phyloP scores from a whole-genome alignment of 2,113 vertebrate species.

The Myrmecophaga tridactyla region DNA sequence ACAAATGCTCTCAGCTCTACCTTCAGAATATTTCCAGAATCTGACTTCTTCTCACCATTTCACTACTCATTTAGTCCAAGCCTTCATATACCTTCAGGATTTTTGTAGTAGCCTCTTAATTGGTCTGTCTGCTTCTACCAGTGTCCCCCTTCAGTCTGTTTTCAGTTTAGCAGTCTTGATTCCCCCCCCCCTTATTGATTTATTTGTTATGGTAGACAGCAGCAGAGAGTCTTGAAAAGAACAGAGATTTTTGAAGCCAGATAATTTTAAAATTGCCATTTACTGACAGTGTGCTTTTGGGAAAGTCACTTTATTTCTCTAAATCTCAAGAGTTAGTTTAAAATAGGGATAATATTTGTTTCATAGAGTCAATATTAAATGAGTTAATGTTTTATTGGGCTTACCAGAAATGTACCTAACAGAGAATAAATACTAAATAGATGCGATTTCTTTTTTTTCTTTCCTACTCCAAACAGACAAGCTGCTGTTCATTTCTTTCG shows the following conservation, averaged over 20 bases:
- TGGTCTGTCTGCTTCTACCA: not conserved
- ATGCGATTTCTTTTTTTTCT: not conserved
- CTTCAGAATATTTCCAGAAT: not conserved
- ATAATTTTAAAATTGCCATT: not conserved
- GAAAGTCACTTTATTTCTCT: not conserved
- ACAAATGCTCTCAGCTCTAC: not conserved
- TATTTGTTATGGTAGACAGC: not conserved
- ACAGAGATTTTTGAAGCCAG: conserved; percentile 2
- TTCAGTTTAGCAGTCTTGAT: not conserved
- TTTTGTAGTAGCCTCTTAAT: not conserved
- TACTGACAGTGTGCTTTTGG: not conserved
- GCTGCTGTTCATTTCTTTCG: conserved; percentile 9
- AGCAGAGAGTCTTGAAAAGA: not conserved
- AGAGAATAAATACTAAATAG: not conserved
- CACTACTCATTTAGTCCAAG: not conserved
- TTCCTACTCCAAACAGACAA: not conserved
- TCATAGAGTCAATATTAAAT: not conserved
- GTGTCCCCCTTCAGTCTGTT: not conserved
- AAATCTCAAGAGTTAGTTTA: not conserved
- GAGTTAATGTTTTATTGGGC: not conserved
- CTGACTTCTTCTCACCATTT: not conserved
- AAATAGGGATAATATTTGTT: conserved; percentile 16
- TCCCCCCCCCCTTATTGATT: not conserved
- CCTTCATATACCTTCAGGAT: not conserved
- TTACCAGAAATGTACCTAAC: not conserved